Base-by-base conservation (phyloP, 2,797 vertebrate genomes). In the Pagetopsis macropterus region DNA sequence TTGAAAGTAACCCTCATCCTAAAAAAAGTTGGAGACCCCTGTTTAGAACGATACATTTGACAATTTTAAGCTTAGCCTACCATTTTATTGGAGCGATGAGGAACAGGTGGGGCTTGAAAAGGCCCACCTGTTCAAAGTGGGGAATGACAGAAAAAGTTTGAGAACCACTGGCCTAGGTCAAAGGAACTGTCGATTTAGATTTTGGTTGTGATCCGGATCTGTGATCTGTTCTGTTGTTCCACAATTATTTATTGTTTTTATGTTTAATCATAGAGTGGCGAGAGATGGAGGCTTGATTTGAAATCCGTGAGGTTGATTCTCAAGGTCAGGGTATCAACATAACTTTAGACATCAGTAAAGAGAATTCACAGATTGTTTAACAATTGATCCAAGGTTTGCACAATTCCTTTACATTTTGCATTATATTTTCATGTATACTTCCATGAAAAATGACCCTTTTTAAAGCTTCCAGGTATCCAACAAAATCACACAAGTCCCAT, bases 181-280 rank as follows among this genome's bases (percentile, higher is more conserved):
- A 62, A 79, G 59, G 65, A 78, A 66, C 58, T 50, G 76, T 78
- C 77, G 33, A 81, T 84, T 76, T 76, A 78, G 60, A 82, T 70
- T 65, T 61, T 21, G 54, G 48, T 76, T 54, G 51, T 69, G 76
- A 77, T 84, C 60, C 2, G 13, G 72, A 68, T 82, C 63, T 49
- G 58, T 45, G 49, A 62, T 81, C 21, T 21, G 21, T 75, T 78
- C 55, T 65, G 72, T 70, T 57, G 64, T 70, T 82, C 56, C 68
- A 50, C 48, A 65, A 78, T 81, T 69, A 79, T 69, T 57, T 69
- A 79, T 69, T 57, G 33, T 70, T 70, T 71, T 76, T 58, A 66
- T 78, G 68, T 67, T 82, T 81, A 68, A 78, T 82, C 75, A 55
- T 27, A 49, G 45, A 59, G n/a, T 45, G 7, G 63, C 41, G 13